A percentile compares a stretch with the other conserved stretches of the same genome.
phyloP scores from a whole-genome alignment of 2,113 vertebrate genomes.

The Abramis brama region DNA sequence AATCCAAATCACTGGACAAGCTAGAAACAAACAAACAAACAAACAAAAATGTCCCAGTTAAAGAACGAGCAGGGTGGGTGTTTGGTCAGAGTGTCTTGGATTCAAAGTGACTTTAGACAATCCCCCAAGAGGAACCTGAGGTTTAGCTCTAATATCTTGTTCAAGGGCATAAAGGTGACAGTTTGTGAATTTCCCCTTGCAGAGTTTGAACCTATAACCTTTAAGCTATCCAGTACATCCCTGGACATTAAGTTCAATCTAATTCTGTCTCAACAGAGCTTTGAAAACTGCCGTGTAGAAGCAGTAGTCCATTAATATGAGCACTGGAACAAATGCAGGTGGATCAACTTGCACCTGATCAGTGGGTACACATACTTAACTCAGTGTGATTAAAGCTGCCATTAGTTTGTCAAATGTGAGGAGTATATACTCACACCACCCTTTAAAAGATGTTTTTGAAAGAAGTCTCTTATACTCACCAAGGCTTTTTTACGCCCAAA shows the following conservation, averaged over 20 bases:
- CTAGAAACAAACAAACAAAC: background rate
- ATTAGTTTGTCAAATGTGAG: background rate
- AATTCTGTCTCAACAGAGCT: background rate
- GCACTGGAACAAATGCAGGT: background rate
- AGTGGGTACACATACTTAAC: background rate
- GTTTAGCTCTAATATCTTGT: background rate
- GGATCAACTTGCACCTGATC: background rate
- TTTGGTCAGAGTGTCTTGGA: slow-evolving; percentile 13
- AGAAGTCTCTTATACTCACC: background rate
- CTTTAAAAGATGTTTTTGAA: background rate
- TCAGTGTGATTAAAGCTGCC: background rate
- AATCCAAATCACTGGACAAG: background rate
- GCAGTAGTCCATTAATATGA: background rate
- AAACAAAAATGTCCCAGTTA: background rate
- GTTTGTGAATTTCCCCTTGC: background rate
- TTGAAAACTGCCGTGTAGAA: slow-evolving; percentile 7
- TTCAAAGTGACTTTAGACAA: slow-evolving; percentile 20
- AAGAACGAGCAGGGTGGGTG: background rate
- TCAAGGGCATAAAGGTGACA: background rate
- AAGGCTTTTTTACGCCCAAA: background rate
- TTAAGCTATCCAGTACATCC: slow-evolving; percentile 3
- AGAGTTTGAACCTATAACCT: slow-evolving; percentile 14
- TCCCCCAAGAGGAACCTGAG: slow-evolving; percentile 8
- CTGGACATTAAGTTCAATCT: slow-evolving; percentile 8
- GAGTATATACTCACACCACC: background rate